Percentiles rank a stretch among this genome's conserved stretches.
phyloP scores from a whole-genome alignment of 2,888 invertebrate genomes.

The Germaria angustata region DNA sequence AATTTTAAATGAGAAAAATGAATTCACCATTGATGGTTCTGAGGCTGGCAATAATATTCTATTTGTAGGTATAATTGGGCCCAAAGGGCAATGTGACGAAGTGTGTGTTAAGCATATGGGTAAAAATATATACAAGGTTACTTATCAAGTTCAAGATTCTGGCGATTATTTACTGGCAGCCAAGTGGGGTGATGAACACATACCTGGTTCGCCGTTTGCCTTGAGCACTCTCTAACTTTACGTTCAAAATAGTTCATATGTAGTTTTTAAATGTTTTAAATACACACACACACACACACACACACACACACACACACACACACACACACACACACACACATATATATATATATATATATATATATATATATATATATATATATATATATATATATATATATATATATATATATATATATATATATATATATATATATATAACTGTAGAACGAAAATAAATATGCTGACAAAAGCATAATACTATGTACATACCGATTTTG shows the following conservation, averaged over 20 bases:
- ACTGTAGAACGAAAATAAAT: too few species aligned
- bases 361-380: not conserved
- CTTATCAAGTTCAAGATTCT: slow-evolving; percentile 92
- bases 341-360: not conserved
- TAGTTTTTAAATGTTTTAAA: not conserved
- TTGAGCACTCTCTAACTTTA: slow-evolving; percentile 70
- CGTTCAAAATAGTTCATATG: not conserved
- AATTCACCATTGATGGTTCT: slow-evolving; percentile 77
- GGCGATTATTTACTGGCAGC: slow-evolving; percentile 96
- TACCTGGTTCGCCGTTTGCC: slow-evolving; percentile 94
- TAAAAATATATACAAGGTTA: slow-evolving; percentile 93
- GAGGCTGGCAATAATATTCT: slow-evolving; percentile 91
- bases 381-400: not conserved
- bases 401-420: not conserved
- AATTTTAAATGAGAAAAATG: slow-evolving; percentile 75
- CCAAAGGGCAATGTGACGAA: slow-evolving; percentile 97
- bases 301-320: too few species aligned
- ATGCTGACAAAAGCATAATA: too few species aligned
- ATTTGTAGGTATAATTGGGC: slow-evolving; percentile 96
- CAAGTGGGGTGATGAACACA: slow-evolving; percentile 98
- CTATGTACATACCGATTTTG: too few species aligned
- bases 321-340: too few species aligned
- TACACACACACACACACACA: not conserved
- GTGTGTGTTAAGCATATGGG: slow-evolving; percentile 95
- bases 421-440: too few species aligned